These are phyloP conservation scores for Cephus cinctus DNA, from an alignment of 1,140 invertebrate genomes.

Conservation along the genomic window DNA sequence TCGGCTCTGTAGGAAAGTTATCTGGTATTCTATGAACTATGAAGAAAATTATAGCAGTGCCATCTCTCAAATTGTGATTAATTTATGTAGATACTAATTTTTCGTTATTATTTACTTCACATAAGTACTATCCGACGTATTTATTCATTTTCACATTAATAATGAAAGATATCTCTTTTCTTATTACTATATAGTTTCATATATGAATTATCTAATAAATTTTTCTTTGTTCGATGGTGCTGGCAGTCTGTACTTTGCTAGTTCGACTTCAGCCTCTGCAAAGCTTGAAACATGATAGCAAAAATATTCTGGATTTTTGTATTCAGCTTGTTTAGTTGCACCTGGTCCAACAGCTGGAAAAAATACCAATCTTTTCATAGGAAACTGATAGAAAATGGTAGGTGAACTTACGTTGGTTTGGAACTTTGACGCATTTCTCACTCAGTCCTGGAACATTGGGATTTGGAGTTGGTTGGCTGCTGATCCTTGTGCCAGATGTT, in stretches of 20 bases:
- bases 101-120: no score
- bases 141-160: not conserved
- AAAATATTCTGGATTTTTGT: slow-evolving; percentile 88
- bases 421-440: slow-evolving; percentile 60
- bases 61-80: no score
- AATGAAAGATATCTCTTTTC: not conserved
- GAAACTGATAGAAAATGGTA: slow-evolving; percentile 2
- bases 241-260: slow-evolving; percentile 73
- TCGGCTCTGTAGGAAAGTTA: no score
- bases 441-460: slow-evolving; percentile 65
- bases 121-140: no score
- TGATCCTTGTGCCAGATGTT: no score
- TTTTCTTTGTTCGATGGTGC: slow-evolving; percentile 65
- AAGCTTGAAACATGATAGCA: slow-evolving; percentile 76
- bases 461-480: slow-evolving; percentile 9
- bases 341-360: slow-evolving; percentile 65
- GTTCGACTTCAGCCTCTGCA: slow-evolving; percentile 82
- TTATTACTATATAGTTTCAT: not conserved
- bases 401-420: slow-evolving; percentile 49
- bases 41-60: no score
- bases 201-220: slow-evolving; percentile 20
- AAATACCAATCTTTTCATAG: slow-evolving; percentile 8
- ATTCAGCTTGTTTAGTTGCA: slow-evolving; percentile 69
- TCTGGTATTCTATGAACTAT: no score
- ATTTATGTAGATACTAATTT: no score